phyloP scores from a whole-genome alignment of 2,888 invertebrate genomes.

The Rhagium mordax region DNA sequence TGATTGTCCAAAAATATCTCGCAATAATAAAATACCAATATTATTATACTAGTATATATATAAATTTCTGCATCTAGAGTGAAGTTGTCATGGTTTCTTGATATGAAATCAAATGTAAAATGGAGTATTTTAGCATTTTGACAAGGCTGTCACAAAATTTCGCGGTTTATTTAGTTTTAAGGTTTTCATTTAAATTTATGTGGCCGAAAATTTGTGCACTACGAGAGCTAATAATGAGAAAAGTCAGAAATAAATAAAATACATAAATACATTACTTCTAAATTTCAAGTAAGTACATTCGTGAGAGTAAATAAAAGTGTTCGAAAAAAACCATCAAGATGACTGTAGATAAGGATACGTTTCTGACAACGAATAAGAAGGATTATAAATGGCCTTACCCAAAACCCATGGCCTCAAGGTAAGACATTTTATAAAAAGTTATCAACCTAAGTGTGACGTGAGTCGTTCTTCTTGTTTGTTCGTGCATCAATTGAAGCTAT shows the following conservation, averaged over 20 bases:
- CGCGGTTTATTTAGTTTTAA: slow-evolving; percentile 55
- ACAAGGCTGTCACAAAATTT: slow-evolving; percentile 64
- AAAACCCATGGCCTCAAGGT: slow-evolving; percentile 74
- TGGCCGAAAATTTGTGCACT: slow-evolving; percentile 38
- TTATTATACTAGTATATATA: too few relatives aligned
- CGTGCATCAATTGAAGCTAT: too few relatives aligned
- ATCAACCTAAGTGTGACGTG: too few relatives aligned
- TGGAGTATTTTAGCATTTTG: slow-evolving; percentile 61
- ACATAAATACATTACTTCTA: slow-evolving; percentile 6
- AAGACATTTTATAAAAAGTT: slow-evolving; percentile 53
- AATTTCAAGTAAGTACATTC: slow-evolving; percentile 37
- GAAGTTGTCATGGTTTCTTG: not conserved
- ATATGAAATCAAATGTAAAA: slow-evolving; percentile 44
- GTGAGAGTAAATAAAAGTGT: not conserved
- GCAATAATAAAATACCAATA: not conserved
- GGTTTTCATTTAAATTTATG: slow-evolving; percentile 48
- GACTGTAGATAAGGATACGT: slow-evolving; percentile 66
- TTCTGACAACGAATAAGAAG: slow-evolving; percentile 70
- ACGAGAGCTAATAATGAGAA: slow-evolving; percentile 35
- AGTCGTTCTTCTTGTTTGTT: too few relatives aligned
- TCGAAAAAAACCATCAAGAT: slow-evolving; percentile 42
- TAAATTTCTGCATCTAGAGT: not conserved
- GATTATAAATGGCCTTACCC: slow-evolving; percentile 77
- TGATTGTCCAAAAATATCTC: too few relatives aligned
- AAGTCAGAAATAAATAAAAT: slow-evolving; percentile 7